Percentiles rank a stretch among this genome's conserved stretches.
Conservation (phyloP, 2,888 invertebrate species). For the Melieria crassipennis region DNA sequence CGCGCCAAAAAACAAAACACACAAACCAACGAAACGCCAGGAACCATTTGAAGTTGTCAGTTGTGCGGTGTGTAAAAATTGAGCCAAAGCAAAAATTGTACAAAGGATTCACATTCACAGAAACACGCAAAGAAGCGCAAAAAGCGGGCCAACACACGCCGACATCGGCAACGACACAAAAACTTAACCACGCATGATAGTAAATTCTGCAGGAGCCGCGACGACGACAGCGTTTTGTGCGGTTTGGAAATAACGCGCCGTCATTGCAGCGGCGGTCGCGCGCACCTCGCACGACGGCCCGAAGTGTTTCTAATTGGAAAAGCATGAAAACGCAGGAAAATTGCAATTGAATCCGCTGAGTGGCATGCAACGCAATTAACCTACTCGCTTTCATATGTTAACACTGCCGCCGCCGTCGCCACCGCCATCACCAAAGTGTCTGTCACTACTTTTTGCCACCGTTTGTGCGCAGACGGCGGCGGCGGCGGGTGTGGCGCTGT, state of each 20-base stretch:
- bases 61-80: not conserved
- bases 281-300: too few relatives aligned
- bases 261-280: conserved; percentile 10
- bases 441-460: not conserved
- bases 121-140: conserved; percentile 12
- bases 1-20: not conserved
- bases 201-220: conserved; percentile 16
- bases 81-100: conserved; percentile 29
- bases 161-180: not conserved
- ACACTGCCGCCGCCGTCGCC: not conserved
- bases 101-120: conserved; percentile 25
- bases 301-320: conserved; percentile 54
- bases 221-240: not conserved
- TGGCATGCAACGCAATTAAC: conserved; percentile 51
- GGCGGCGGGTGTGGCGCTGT: not conserved
- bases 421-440: too few relatives aligned
- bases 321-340: conserved; percentile 43
- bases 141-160: not conserved
- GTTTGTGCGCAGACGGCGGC: conserved; percentile 12
- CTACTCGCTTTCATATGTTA: conserved; percentile 40
- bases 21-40: not conserved
- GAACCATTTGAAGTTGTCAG: conserved; percentile 10
- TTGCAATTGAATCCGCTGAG: conserved; percentile 39
- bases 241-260: conserved; percentile 15
- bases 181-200: conserved; percentile 22